Base-by-base conservation (phyloP, 2,888 invertebrate species). In the Stenichneumon culpator region DNA sequence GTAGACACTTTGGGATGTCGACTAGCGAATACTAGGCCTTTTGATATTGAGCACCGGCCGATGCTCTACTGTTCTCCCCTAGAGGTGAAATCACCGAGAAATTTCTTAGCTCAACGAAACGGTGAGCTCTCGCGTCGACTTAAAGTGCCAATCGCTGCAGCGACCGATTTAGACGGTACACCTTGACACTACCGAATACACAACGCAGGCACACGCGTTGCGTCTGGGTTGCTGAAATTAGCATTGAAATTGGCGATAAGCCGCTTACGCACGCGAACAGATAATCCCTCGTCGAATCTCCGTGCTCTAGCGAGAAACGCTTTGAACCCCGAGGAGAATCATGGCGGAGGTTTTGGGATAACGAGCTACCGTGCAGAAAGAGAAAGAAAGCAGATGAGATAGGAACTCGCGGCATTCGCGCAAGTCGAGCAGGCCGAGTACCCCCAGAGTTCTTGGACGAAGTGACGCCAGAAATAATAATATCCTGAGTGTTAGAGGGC, bases 251-350 rank as follows among this genome's bases (percentile, higher is more conserved):
- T 92, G 88, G 86, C 87, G 92, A 92, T 93, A 93, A 93, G 92
- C 91, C 88, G 91, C 89, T 90, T 90, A 88, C 89, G 83, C 81
- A 86, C 69, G 82, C 84, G 86, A 89, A 88, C 82, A 79, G 90
- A 91, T 92, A 91, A 92, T 92, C 91, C 90, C 89, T 89, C 90
- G 90, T 92, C 91, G 90, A 92, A 91, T 88, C 91, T 91, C 89
- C 87, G 86, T 67, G 80, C 83, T 67, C 70, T 84, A 79, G 86
- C 84, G 47, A 36, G 52, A 84, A 72, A 57, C 60, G 87, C 89
- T 91, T 91, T 90, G 90, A 90, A 86, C 81, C 82, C 81, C 50
- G 70, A 67, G 39, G 39, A 32, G 47, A 73, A 47, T 19, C 47
- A 44, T 4, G 57, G 19, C 22, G 39, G 44, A 44, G 32, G 39